Base-by-base conservation (phyloP, 1,140 invertebrate genomes). In the Potamilus streckersoni region DNA sequence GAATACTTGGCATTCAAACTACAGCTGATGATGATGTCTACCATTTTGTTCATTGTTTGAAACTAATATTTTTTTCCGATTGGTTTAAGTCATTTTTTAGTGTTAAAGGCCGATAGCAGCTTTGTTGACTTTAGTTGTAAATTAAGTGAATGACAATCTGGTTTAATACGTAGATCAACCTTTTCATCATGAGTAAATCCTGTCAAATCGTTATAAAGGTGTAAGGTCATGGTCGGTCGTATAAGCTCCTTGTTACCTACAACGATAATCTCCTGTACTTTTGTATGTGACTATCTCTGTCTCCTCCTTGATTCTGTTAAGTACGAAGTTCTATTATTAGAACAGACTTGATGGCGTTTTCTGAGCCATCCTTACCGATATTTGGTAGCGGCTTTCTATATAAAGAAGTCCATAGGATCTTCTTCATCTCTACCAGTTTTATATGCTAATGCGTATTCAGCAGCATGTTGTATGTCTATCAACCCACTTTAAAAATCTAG, bases 381-480 rank as follows among this genome's bases (percentile, higher is more conserved):
- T 38, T 8, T 38, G 38, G 38, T 38, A 38, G 8, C 38, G 4
- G 38, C 2, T 38, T 6, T 6, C 38, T 38, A 8, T 2, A 38
- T 38, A 82, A 27, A 85, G 49, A 67, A 80, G 66, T 84, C 81
- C 20, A 79, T 63, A 14, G 81, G 79, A 67, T 84, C 77, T 62
- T 60, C 38, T 79, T 72, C 72, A 76, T 79, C 65, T 80, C 72
- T 71, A 14, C 69, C 72, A 55, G 66, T 70, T 55, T 77, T 56
- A 67, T 80, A 80, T 19, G 65, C n/a, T 57, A 80, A 23, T 61
- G 73, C 67, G 71, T 73, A 79, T 27, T 74, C 77, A 5, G 71
- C 66, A 60, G 77, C 79, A n/a, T n/a, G n/a, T 71, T 73, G 74
- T 6, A 76, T 73, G 16, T 77, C 74, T 67, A 80, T 77, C 2